Percentiles rank a stretch among this genome's conserved stretches.
Evolutionary conservation across 2,797 vertebrate species (phyloP).

Genomic region (Onychomys arenicola): DNA sequence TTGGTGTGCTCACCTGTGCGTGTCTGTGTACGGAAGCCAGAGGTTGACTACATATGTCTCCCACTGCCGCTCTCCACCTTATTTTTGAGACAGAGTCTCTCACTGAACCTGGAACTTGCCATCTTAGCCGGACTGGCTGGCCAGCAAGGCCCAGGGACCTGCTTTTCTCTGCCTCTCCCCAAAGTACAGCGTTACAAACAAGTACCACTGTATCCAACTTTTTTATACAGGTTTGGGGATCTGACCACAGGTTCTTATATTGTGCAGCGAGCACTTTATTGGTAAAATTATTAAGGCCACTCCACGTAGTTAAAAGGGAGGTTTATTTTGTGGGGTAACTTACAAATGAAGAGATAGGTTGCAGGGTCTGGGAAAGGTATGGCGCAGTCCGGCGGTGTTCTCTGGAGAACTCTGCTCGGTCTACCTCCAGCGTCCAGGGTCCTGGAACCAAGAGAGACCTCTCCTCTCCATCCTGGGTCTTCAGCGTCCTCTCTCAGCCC

Average conservation of each 20-base stretch:
- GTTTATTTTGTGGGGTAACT: too few species aligned
- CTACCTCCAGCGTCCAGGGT: too few species aligned
- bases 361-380: too few species aligned
- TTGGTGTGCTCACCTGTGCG: background rate
- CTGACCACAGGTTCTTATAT: background rate
- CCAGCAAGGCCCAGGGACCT: background rate
- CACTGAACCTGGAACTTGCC: background rate
- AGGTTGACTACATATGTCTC: background rate
- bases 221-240: background rate
- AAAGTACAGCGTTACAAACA: background rate
- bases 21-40: background rate
- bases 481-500: too few species aligned
- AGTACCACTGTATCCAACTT: background rate
- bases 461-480: too few species aligned
- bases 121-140: background rate
- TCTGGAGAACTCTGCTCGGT: too few species aligned
- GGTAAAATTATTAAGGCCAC: too few species aligned
- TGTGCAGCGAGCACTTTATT: background rate
- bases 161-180: background rate
- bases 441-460: too few species aligned
- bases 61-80: background rate
- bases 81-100: background rate
- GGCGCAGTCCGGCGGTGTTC: too few species aligned
- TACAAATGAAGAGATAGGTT: too few species aligned
- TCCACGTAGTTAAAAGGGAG: too few species aligned